These are phyloP conservation scores for Sphaerodactylus townsendi DNA, from an alignment of 2,113 vertebrate genomes.

Conservation along the genomic window DNA sequence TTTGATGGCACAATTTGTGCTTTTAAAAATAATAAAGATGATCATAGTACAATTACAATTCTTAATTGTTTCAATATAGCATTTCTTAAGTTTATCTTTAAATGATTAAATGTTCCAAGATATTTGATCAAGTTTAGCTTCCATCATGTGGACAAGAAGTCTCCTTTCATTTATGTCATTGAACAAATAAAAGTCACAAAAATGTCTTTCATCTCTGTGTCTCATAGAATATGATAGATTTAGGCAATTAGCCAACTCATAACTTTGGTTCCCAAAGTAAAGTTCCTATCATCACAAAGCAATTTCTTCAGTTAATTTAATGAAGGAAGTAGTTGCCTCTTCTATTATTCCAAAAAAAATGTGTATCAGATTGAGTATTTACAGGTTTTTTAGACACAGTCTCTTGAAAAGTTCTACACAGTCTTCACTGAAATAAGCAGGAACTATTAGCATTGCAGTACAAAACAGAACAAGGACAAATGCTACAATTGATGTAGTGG, in stretches of 20 bases:
- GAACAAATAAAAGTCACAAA: slow-evolving; percentile 22
- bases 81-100: not conserved
- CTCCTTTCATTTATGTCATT: slow-evolving; percentile 1
- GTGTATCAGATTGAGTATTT: not conserved
- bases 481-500: no score
- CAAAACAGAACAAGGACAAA: no score
- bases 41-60: not conserved
- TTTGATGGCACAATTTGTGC: slow-evolving; percentile 2
- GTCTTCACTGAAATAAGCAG: not conserved
- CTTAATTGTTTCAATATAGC: not conserved
- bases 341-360: not conserved
- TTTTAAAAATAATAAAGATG: slow-evolving; percentile 20
- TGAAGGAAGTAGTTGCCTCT: fast-evolving
- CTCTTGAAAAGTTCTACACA: not conserved
- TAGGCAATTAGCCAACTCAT: not conserved
- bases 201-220: not conserved
- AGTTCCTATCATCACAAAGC: slow-evolving; percentile 1
- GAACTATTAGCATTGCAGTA: not conserved
- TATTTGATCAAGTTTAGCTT: not conserved
- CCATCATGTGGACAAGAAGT: not conserved
- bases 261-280: not conserved
- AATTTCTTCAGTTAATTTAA: not conserved
- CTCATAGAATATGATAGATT: not conserved
- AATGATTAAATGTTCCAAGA: not conserved
- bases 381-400: not conserved